These are phyloP conservation scores for Drosophila melanocephala DNA, from an alignment of 2,888 invertebrate genomes.

Conservation along the genomic window DNA sequence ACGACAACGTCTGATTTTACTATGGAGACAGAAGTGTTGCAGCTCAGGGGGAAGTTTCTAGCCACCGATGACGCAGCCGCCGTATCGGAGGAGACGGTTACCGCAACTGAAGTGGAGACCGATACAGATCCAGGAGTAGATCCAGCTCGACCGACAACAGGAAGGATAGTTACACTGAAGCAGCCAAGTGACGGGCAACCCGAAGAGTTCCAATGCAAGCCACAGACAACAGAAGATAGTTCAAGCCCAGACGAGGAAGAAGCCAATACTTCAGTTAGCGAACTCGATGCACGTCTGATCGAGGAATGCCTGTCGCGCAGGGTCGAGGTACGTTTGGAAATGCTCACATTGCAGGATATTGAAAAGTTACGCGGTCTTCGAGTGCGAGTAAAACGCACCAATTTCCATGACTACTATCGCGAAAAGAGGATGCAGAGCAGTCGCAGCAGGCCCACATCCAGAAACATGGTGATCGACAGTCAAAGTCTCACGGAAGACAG, in stretches of 20 bases:
- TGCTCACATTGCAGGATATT: slow-evolving; percentile 49
- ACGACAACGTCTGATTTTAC: slow-evolving; percentile 46
- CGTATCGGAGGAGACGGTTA: slow-evolving; percentile 5
- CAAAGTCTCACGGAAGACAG: slow-evolving; percentile 47
- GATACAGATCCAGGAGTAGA: slow-evolving; percentile 9
- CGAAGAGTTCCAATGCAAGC: background rate
- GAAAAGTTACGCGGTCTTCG: slow-evolving; percentile 57
- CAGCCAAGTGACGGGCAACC: background rate
- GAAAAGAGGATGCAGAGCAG: slow-evolving; percentile 10
- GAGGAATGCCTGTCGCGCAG: slow-evolving; percentile 57
- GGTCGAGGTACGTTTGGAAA: slow-evolving; percentile 40
- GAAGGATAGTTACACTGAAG: background rate
- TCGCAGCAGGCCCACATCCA: slow-evolving; percentile 6
- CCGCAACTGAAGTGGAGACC: slow-evolving; percentile 2
- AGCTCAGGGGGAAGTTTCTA: slow-evolving; percentile 19
- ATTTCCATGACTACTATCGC: slow-evolving; percentile 45
- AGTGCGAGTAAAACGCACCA: slow-evolving; percentile 64
- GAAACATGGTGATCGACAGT: background rate
- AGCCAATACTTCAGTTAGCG: background rate
- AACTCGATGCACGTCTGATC: slow-evolving; percentile 32
- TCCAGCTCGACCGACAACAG: background rate
- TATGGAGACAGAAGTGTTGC: slow-evolving; percentile 55
- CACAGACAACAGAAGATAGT: background rate
- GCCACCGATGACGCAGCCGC: background rate
- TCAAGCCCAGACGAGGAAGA: background rate